Conservation (phyloP, 1,140 invertebrate genomes). For the Paraescarpia echinospica region DNA sequence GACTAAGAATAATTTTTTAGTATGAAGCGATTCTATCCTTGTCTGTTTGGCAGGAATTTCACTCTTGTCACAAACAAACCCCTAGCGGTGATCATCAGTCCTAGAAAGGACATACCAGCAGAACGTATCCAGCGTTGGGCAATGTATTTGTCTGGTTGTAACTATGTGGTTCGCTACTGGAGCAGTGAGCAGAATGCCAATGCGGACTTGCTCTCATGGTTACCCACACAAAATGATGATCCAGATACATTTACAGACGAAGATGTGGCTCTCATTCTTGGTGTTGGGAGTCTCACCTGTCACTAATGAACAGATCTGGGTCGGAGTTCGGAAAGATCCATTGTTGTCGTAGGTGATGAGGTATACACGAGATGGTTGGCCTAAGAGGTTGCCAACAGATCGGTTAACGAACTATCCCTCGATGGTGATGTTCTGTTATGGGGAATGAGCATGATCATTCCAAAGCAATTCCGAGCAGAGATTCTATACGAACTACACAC, state of each 20-base stretch:
- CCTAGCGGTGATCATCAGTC: slow-evolving; percentile 47
- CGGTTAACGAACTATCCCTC: no score
- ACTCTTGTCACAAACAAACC: slow-evolving; percentile 60
- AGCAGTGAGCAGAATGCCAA: not conserved
- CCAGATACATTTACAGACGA: not conserved
- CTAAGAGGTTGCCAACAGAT: no score
- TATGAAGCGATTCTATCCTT: slow-evolving; percentile 54
- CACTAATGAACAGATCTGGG: no score
- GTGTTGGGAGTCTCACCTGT: not conserved
- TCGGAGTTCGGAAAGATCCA: no score
- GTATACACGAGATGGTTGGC: no score
- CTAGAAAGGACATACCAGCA: slow-evolving; percentile 32
- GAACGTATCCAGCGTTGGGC: not conserved
- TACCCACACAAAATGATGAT: not conserved
- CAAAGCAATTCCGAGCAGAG: no score
- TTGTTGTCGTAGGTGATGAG: no score
- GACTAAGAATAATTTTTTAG: slow-evolving; percentile 54
- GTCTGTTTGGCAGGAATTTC: slow-evolving; percentile 57
- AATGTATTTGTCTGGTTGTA: not conserved
- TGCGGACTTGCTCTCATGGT: not conserved
- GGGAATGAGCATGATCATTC: no score
- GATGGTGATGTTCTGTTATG: no score
- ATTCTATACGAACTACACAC: no score
- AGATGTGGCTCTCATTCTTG: not conserved
- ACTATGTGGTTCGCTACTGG: not conserved